Percentiles rank a stretch among this genome's conserved stretches.
phyloP scores from a whole-genome alignment of 2,797 vertebrate species.

The Chaenodraco wilsoni region DNA sequence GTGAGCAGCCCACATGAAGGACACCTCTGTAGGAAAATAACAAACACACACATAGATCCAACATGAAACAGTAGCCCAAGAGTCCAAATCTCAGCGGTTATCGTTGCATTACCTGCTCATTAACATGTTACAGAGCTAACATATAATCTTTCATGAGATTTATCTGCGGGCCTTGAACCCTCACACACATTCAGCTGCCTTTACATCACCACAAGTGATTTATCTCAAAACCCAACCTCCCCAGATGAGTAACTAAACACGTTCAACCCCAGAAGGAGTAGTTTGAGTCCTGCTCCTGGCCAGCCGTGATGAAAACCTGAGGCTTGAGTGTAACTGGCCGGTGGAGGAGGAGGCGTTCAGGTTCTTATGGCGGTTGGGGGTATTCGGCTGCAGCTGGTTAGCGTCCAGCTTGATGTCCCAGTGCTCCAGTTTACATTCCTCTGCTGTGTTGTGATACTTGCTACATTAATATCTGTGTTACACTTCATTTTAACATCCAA shows the following conservation, averaged over 20 bases:
- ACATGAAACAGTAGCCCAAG: neutral
- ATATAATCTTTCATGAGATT: neutral
- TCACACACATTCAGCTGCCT: conserved; percentile 37
- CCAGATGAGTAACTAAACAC: conserved; percentile 55
- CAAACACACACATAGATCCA: conserved; percentile 20
- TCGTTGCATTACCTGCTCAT: conserved; percentile 22
- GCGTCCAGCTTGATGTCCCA: conserved; percentile 67
- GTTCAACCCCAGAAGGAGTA: conserved; percentile 38
- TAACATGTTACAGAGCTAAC: conserved; percentile 12
- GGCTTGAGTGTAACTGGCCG: conserved; percentile 29
- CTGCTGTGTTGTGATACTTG: conserved; percentile 79
- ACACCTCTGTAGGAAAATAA: conserved; percentile 85
- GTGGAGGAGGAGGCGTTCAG: neutral
- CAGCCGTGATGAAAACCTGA: conserved; percentile 50
- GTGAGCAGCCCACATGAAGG: conserved; percentile 94
- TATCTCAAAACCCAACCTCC: conserved; percentile 47
- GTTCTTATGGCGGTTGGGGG: conserved; percentile 44
- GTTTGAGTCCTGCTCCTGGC: conserved; percentile 31
- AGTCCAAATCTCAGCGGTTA: conserved; percentile 17
- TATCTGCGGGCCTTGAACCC: conserved; percentile 10
- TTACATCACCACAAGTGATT: conserved; percentile 43
- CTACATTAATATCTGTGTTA: conserved; percentile 81
- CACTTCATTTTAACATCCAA: conserved; percentile 79
- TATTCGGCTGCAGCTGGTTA: conserved; percentile 68
- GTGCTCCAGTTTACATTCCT: conserved; percentile 78